Evolutionary conservation across 1,140 invertebrate species (phyloP).

Genomic region (Leptinotarsa defecta): DNA sequence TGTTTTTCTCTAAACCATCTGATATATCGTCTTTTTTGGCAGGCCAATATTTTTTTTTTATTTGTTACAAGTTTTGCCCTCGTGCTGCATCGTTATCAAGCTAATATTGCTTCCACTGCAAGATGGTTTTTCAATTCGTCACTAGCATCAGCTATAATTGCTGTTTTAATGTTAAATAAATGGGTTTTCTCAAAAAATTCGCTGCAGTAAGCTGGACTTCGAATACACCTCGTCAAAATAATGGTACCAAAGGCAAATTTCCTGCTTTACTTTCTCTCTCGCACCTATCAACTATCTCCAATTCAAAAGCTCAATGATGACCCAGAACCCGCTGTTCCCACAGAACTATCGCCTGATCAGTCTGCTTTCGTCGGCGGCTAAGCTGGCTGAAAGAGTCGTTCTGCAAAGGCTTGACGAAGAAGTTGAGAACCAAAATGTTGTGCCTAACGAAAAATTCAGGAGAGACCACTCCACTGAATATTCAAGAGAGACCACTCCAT

Average conservation of each 20-base stretch:
- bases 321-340: too few species aligned
- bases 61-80: constrained; percentile 29
- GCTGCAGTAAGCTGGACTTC: constrained; percentile 18
- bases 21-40: not conserved
- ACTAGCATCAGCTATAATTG: constrained; percentile 35
- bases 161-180: constrained; percentile 27
- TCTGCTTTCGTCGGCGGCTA: too few species aligned
- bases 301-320: too few species aligned
- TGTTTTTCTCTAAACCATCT: not conserved
- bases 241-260: constrained; percentile 35
- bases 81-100: constrained; percentile 33
- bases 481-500: too few species aligned
- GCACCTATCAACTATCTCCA: too few species aligned
- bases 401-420: too few species aligned
- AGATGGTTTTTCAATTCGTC: constrained; percentile 31
- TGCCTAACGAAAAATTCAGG: too few species aligned
- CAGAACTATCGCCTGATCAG: too few species aligned
- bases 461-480: too few species aligned
- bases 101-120: not conserved
- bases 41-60: not conserved
- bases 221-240: constrained; percentile 13
- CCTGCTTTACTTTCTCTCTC: constrained; percentile 7
- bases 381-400: too few species aligned
- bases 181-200: constrained; percentile 27
- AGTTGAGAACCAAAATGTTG: too few species aligned